Percentiles rank a stretch among this genome's conserved stretches.
Evolutionary conservation across 2,113 vertebrate species (phyloP).

Genomic region (Ceratotherium simum): DNA sequence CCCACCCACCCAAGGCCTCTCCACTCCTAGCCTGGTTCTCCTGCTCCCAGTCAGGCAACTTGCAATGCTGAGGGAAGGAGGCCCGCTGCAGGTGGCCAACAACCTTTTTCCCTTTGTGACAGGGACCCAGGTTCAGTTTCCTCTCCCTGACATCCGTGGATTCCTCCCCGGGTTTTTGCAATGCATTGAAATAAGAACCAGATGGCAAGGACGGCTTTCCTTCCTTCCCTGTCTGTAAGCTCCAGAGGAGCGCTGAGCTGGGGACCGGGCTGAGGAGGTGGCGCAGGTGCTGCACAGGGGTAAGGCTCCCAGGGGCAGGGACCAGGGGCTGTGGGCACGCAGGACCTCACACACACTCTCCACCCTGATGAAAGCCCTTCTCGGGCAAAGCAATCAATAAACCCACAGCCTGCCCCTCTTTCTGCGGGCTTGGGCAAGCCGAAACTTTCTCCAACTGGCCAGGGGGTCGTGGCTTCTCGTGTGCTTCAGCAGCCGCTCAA

Average conservation of each 20-base stretch:
- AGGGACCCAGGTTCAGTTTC: not conserved
- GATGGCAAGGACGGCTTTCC: not conserved
- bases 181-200: not conserved
- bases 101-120: constrained; percentile 26
- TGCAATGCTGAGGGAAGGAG: not conserved
- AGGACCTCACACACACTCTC: not conserved
- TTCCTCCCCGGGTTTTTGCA: not conserved
- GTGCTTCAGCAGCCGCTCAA: not conserved
- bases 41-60: not conserved
- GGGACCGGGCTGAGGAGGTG: not conserved
- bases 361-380: not conserved
- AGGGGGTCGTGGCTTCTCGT: not conserved
- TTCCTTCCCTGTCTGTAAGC: not conserved
- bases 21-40: not conserved
- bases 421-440: not conserved
- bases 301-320: not conserved
- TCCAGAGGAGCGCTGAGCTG: not conserved
- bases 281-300: not conserved
- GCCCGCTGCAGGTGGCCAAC: not conserved
- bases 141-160: not conserved
- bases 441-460: constrained; percentile 71
- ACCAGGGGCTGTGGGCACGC: not conserved
- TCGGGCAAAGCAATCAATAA: not conserved
- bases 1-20: not conserved
- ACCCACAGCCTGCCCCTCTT: not conserved